These are phyloP conservation scores for Lepus townsendii DNA, from an alignment of 2,797 vertebrate genomes.

Conservation along the genomic window DNA sequence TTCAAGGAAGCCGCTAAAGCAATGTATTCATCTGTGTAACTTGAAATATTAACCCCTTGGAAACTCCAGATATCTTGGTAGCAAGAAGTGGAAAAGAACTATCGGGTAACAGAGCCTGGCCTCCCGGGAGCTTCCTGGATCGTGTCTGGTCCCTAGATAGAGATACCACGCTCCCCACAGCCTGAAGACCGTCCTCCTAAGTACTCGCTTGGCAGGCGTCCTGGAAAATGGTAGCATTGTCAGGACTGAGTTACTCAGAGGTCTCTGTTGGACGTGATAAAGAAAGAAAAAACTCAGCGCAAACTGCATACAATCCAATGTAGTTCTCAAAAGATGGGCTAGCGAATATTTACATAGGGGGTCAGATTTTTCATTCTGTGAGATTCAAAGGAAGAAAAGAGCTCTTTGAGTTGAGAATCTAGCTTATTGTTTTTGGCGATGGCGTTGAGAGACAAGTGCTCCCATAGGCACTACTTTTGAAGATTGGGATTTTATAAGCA, in stretches of 20 bases:
- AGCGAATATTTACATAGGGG: slow-evolving; percentile 67
- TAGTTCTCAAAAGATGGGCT: slow-evolving; percentile 76
- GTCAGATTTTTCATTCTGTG: slow-evolving; percentile 70
- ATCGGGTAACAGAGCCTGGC: slow-evolving; percentile 74
- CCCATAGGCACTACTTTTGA: slow-evolving; percentile 66
- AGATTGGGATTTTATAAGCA: slow-evolving; percentile 78
- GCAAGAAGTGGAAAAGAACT: slow-evolving; percentile 82
- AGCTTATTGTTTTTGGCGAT: slow-evolving; percentile 68
- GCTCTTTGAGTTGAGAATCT: slow-evolving; percentile 69
- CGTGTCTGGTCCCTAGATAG: slow-evolving; percentile 76
- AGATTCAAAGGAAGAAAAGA: slow-evolving; percentile 79
- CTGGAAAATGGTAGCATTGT: slow-evolving; percentile 80
- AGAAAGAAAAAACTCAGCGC: slow-evolving; percentile 57
- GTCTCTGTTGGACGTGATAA: slow-evolving; percentile 80
- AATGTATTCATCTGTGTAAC: slow-evolving; percentile 53
- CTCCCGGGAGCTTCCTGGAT: slow-evolving; percentile 73
- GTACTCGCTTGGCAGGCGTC: slow-evolving; percentile 84
- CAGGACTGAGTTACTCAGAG: slow-evolving; percentile 80
- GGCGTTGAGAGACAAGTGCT: slow-evolving; percentile 70
- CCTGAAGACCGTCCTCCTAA: slow-evolving; percentile 78
- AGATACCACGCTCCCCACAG: slow-evolving; percentile 69
- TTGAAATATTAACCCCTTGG: slow-evolving; percentile 82
- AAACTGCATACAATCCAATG: slow-evolving; percentile 62
- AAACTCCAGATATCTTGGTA: slow-evolving; percentile 75
- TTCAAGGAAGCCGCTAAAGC: slow-evolving; percentile 39